Conservation (phyloP, 53 echinoderm and acorn worm genomes). For the Holothuria scabra region DNA sequence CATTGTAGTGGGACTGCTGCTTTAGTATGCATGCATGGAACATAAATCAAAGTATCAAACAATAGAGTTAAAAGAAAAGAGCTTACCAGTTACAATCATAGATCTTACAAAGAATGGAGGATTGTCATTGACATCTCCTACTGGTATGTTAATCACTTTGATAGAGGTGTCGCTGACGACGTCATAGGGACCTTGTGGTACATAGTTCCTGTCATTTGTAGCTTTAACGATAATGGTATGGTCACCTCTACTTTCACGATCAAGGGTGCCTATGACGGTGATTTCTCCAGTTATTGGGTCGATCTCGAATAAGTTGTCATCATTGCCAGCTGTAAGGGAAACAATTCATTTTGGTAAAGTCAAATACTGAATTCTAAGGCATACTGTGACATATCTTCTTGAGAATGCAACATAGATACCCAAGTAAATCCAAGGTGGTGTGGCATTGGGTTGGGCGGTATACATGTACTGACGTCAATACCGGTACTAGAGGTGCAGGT, state of each 20-base stretch:
- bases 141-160: conserved; percentile 56
- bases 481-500: too few relatives aligned
- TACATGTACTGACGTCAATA: too few relatives aligned
- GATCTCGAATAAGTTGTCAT: conserved; percentile 56
- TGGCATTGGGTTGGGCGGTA: too few relatives aligned
- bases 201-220: conserved; percentile 59
- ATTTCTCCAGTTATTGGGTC: conserved; percentile 63
- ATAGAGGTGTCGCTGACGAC: conserved; percentile 46
- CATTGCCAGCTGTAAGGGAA: conserved; percentile 69
- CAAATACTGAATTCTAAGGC: too few relatives aligned
- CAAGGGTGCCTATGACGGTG: conserved; percentile 57
- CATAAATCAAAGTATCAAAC: too few relatives aligned
- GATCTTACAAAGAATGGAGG: conserved; percentile 52
- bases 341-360: too few relatives aligned
- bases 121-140: conserved; percentile 81
- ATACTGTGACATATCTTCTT: too few relatives aligned
- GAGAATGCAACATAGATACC: too few relatives aligned
- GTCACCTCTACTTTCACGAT: conserved; percentile 54
- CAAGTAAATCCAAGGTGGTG: too few relatives aligned
- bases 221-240: conserved; percentile 67
- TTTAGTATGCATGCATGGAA: too few relatives aligned
- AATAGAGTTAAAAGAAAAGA: too few relatives aligned
- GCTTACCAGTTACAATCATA: conserved; percentile 59
- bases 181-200: conserved; percentile 44
- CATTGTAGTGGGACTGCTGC: too few relatives aligned